Percentiles rank a stretch among this genome's conserved stretches.
These are phyloP conservation scores for Florisuga fusca DNA, from an alignment of 2,797 vertebrate species.

Conservation along the genomic window DNA sequence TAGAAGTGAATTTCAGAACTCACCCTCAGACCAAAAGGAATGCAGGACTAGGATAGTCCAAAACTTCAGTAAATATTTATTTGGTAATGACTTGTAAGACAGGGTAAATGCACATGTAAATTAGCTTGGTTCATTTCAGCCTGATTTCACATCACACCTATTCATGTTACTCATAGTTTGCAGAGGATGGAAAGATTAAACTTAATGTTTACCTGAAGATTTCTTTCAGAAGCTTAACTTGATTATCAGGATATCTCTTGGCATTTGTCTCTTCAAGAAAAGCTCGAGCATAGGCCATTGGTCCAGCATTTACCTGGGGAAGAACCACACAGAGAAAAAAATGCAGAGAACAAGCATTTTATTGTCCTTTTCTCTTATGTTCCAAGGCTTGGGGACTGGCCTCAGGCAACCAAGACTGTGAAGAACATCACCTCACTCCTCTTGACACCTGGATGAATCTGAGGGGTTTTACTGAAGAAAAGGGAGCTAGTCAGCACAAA, in stretches of 20 bases:
- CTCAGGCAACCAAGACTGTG: not conserved
- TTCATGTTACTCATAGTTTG: not conserved
- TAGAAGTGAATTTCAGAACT: not conserved
- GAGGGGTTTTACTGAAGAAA: not conserved
- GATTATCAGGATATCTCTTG: slow-evolving; percentile 98
- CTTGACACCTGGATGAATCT: not conserved
- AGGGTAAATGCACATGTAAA: not conserved
- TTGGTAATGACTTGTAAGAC: not conserved
- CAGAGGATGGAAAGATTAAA: not conserved
- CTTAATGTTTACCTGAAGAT: slow-evolving; percentile 91
- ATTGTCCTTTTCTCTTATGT: not conserved
- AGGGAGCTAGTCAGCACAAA: not conserved
- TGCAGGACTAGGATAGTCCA: not conserved
- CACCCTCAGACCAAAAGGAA: not conserved
- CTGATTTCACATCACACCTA: not conserved
- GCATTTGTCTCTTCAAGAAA: slow-evolving; percentile 98
- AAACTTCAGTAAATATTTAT: not conserved
- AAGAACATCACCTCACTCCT: not conserved
- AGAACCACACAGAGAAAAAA: not conserved
- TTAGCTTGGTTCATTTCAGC: not conserved
- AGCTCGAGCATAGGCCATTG: slow-evolving; percentile 97
- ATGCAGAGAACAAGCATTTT: not conserved
- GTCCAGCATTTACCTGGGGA: slow-evolving; percentile 93
- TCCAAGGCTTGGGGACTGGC: not conserved
- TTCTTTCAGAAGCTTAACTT: slow-evolving; percentile 96